Conservation (phyloP, 2,113 vertebrate species). For the Daboia siamensis region DNA sequence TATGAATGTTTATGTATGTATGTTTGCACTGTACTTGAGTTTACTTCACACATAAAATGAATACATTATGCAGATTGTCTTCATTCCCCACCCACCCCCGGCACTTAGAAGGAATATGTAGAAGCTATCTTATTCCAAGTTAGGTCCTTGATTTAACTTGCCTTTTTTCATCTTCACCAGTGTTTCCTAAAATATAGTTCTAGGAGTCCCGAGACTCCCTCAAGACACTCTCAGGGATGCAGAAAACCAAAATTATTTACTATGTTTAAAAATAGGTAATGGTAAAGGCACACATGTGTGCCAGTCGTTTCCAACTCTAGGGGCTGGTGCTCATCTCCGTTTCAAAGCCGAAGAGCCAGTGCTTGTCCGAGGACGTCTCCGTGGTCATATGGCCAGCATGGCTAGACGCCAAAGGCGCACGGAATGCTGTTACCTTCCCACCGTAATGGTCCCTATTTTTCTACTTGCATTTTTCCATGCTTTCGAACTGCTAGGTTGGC, state of each 20-base stretch:
- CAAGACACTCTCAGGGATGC: background rate
- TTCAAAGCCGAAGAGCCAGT: no score
- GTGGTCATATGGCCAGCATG: no score
- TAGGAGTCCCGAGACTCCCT: background rate
- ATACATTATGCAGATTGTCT: constrained; percentile 25
- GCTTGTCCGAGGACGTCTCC: no score
- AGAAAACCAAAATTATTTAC: background rate
- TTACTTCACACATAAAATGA: background rate
- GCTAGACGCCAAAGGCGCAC: no score
- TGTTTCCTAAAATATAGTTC: background rate
- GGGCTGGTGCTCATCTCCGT: no score
- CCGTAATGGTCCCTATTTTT: no score
- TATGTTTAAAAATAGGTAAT: background rate
- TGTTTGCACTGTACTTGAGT: background rate
- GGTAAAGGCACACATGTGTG: no score
- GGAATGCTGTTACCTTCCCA: no score
- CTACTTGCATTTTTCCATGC: no score
- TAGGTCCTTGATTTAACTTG: background rate
- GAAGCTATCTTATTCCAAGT: background rate
- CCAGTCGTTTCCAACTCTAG: no score
- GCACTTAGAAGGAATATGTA: background rate
- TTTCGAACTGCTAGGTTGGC: no score
- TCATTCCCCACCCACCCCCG: no score
- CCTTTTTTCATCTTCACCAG: background rate
- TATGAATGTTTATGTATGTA: background rate